These are phyloP conservation scores for Haliclona indistincta DNA, from an alignment of 37 sponge, comb jelly and placozoan genomes.

Conservation along the genomic window DNA sequence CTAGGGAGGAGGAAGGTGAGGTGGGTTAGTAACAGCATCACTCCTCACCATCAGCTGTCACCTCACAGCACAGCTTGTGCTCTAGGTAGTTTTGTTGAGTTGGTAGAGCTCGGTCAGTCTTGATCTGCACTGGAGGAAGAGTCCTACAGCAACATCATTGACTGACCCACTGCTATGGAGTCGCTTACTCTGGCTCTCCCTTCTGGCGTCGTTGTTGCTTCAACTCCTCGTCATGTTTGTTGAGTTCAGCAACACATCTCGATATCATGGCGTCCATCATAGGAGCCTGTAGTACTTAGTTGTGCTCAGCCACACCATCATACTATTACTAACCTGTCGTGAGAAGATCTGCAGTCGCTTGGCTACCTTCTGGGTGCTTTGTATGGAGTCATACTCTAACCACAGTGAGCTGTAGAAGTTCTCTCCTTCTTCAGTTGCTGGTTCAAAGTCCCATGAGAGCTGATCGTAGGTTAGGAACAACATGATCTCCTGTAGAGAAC, in stretches of 20 bases:
- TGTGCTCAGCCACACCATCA: background rate
- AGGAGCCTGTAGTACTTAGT: conserved; percentile 48
- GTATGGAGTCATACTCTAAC: conserved; percentile 78
- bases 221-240: conserved; percentile 45
- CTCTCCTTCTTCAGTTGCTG: conserved; percentile 66
- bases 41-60: conserved; percentile 11
- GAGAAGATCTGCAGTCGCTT: conserved; percentile 74
- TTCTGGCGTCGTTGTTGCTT: conserved; percentile 26
- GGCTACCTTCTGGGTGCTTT: conserved; percentile 28
- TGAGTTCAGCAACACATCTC: conserved; percentile 59
- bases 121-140: conserved; percentile 12
- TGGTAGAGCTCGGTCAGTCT: conserved; percentile 3
- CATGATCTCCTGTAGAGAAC: conserved; percentile 41
- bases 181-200: conserved; percentile 3
- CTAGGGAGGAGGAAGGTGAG: too few species aligned
- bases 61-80: conserved; percentile 36
- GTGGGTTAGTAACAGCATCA: background rate
- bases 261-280: conserved; percentile 91
- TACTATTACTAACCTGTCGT: conserved; percentile 21
- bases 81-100: conserved; percentile 46
- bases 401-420: conserved; percentile 63
- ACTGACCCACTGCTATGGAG: background rate
- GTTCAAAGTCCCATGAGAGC: conserved; percentile 72
- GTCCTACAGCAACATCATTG: conserved; percentile 7
- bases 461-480: conserved; percentile 74